phyloP scores from a whole-genome alignment of 2,113 vertebrate species.

The Daboia siamensis region DNA sequence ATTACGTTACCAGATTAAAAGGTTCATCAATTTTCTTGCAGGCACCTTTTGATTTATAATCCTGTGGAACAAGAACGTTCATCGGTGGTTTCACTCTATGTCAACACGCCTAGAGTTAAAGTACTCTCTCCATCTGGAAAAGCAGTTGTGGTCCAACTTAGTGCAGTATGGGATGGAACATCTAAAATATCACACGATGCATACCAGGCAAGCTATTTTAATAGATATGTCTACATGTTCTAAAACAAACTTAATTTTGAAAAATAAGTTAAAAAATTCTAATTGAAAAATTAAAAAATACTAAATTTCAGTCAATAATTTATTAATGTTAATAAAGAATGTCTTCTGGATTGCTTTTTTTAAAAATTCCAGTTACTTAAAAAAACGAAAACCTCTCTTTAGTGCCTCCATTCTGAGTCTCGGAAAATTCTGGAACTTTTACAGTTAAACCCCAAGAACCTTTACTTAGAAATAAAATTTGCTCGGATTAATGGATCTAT shows the following conservation, averaged over 20 bases:
- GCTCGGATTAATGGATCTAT: neutral
- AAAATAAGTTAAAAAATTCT: neutral
- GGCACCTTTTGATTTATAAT: conserved; percentile 82
- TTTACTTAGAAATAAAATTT: neutral
- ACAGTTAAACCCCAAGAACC: neutral
- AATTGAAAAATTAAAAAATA: neutral
- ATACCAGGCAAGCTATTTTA: conserved; percentile 78
- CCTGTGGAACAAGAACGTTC: conserved; percentile 79
- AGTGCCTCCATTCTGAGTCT: neutral
- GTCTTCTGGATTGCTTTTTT: neutral
- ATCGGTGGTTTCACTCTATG: conserved; percentile 74
- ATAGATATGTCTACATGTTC: neutral
- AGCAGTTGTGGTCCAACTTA: conserved; percentile 75
- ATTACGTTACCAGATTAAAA: conserved; percentile 2
- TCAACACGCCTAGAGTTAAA: conserved; percentile 71
- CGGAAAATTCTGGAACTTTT: neutral
- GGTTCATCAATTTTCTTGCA: conserved; percentile 61
- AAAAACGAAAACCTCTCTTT: neutral
- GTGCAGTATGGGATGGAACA: conserved; percentile 80
- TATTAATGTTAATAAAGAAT: neutral
- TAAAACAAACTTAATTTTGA: neutral
- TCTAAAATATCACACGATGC: conserved; percentile 65
- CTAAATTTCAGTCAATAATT: neutral
- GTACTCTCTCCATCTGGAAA: conserved; percentile 72
- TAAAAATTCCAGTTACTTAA: neutral